These are phyloP conservation scores for Ceratitis capitata DNA, from an alignment of 1,140 invertebrate genomes.

Conservation along the genomic window DNA sequence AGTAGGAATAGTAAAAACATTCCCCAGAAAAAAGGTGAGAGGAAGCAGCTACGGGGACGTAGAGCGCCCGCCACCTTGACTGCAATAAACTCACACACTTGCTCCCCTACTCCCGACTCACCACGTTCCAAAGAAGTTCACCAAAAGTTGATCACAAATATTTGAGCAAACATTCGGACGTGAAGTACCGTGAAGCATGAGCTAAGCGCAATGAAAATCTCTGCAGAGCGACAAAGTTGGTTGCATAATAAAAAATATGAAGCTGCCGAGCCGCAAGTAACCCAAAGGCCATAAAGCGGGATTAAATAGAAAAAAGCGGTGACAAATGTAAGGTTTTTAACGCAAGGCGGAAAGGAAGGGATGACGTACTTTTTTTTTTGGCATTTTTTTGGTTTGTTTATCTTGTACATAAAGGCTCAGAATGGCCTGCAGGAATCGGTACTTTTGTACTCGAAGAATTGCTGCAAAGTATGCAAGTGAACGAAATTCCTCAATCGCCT, in stretches of 20 bases:
- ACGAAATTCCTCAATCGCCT: no score
- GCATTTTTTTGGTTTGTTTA: no score
- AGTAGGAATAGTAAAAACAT: neutral
- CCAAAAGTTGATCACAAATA: neutral
- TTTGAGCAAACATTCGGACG: no score
- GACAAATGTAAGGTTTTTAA: constrained; percentile 29
- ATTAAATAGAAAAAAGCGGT: neutral
- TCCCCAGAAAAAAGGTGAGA: neutral
- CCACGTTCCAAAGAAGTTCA: no score
- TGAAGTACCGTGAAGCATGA: neutral
- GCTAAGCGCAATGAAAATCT: neutral
- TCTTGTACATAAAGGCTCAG: no score
- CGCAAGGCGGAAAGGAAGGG: no score
- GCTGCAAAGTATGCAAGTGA: no score
- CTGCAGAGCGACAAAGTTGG: neutral
- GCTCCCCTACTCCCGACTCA: neutral
- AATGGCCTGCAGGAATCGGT: no score
- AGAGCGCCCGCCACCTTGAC: neutral
- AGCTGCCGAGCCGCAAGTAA: neutral
- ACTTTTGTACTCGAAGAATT: no score
- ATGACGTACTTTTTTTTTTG: no score
- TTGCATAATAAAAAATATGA: neutral
- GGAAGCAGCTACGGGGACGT: neutral
- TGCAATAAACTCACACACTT: constrained; percentile 8
- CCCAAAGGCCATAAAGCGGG: neutral